A percentile compares a stretch with the other conserved stretches of the same genome.
phyloP scores from a whole-genome alignment of 1,140 invertebrate genomes.

The Euborellia annulipes region DNA sequence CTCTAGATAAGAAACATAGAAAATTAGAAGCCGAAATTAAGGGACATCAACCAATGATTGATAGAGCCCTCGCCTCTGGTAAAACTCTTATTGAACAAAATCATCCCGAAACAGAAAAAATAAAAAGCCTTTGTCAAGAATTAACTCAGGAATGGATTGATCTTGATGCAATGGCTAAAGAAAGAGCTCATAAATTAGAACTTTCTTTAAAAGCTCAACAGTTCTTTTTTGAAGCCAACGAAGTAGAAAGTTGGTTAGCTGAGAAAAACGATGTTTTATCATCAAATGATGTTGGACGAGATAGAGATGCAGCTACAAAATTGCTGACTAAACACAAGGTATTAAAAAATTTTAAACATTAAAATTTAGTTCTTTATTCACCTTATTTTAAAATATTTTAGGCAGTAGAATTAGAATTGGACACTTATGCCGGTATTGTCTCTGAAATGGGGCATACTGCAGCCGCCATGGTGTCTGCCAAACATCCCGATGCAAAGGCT shows the following conservation, averaged over 20 bases:
- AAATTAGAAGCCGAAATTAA: conserved; percentile 75
- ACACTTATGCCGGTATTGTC: conserved; percentile 84
- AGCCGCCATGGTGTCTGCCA: conserved; percentile 52
- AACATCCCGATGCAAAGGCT: conserved; percentile 63
- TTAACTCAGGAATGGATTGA: conserved; percentile 51
- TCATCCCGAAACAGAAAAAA: conserved; percentile 60
- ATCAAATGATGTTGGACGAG: conserved; percentile 70
- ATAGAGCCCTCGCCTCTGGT: conserved; percentile 59
- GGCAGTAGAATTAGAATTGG: conserved; percentile 80
- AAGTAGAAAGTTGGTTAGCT: conserved; percentile 84
- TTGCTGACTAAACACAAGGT: conserved; percentile 85
- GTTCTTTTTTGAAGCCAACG: conserved; percentile 76
- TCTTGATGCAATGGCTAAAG: conserved; percentile 47
- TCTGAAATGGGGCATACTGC: conserved; percentile 82
- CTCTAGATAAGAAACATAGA: conserved; percentile 82
- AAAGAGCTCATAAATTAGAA: conserved; percentile 62
- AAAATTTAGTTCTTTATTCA: conserved; percentile 2
- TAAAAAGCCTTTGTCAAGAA: conserved; percentile 44
- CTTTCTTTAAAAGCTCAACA: conserved; percentile 76
- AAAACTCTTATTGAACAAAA: conserved; percentile 47
- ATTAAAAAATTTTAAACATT: conserved; percentile 9
- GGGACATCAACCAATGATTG: conserved; percentile 67
- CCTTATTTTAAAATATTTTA: conserved; percentile 20
- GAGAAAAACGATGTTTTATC: conserved; percentile 70
- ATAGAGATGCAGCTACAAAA: conserved; percentile 78